Percentiles rank a stretch among this genome's conserved stretches.
Conservation (phyloP, 2,888 invertebrate species). For the Amblyjoppa fuscipennis region DNA sequence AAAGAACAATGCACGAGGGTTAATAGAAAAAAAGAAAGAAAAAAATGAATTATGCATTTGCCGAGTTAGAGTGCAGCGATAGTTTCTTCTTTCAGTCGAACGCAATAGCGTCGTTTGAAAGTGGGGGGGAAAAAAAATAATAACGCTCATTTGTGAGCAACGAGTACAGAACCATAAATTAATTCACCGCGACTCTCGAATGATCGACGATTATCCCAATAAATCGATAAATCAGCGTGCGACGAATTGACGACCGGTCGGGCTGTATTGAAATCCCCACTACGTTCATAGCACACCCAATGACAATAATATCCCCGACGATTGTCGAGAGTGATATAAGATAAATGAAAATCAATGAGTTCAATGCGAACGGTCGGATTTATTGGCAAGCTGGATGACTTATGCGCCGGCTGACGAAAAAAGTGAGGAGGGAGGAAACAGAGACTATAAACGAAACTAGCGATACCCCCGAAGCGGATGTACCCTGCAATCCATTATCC, state of each 20-base stretch:
- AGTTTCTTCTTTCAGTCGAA: not conserved
- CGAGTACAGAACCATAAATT: conserved; percentile 43
- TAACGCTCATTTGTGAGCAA: not conserved
- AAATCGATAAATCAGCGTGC: conserved; percentile 63
- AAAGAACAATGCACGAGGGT: not conserved
- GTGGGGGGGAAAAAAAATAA: no score
- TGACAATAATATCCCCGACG: conserved; percentile 14
- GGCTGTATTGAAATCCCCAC: conserved; percentile 23
- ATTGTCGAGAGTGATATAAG: not conserved
- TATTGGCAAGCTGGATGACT: conserved; percentile 63
- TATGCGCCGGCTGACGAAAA: conserved; percentile 36
- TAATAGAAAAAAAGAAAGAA: not conserved
- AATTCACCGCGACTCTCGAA: conserved; percentile 39
- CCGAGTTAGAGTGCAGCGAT: not conserved
- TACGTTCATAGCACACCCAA: conserved; percentile 10
- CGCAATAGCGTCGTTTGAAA: not conserved
- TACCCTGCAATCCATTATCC: not conserved
- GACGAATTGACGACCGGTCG: conserved; percentile 48
- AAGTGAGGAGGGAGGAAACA: conserved; percentile 17
- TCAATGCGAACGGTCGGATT: conserved; percentile 51
- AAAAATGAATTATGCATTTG: not conserved
- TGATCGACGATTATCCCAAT: conserved; percentile 48
- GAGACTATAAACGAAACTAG: conserved; percentile 33
- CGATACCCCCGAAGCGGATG: not conserved
- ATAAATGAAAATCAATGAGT: conserved; percentile 64